Conservation (phyloP, 1,140 invertebrate genomes). For the Orius insidiosus region DNA sequence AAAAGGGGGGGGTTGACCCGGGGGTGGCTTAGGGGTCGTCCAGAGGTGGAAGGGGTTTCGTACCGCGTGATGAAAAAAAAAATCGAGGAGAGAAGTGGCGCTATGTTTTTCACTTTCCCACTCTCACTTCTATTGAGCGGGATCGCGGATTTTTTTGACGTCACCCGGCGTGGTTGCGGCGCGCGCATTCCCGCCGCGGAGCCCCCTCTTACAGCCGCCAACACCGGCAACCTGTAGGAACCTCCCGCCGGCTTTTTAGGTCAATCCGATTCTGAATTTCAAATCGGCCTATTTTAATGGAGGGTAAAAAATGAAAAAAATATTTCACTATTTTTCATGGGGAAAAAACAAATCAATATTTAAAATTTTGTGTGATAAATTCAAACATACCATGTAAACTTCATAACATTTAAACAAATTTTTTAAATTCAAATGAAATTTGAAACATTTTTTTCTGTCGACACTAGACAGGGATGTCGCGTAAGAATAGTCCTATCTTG, state of each 20-base stretch:
- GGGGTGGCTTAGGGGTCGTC: not conserved
- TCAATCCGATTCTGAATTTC: not conserved
- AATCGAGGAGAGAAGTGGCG: not conserved
- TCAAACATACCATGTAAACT: too few species aligned
- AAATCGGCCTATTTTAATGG: too few species aligned
- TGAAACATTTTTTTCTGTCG: too few species aligned
- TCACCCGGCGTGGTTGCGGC: not conserved
- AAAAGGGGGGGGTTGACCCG: too few species aligned
- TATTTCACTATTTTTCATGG: too few species aligned
- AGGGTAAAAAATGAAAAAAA: too few species aligned
- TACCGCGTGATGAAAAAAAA: not conserved
- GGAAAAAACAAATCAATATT: too few species aligned
- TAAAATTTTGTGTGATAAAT: too few species aligned
- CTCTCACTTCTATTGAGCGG: conserved; percentile 14
- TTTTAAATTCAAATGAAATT: too few species aligned
- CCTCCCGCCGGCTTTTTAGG: not conserved
- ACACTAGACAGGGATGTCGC: too few species aligned
- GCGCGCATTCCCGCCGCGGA: not conserved
- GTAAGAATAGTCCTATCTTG: too few species aligned
- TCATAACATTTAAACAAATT: too few species aligned
- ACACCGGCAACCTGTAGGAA: not conserved
- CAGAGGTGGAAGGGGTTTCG: not conserved
- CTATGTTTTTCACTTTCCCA: conserved; percentile 4
- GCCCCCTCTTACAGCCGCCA: not conserved
- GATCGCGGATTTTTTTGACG: conserved; percentile 2